Base-by-base conservation (phyloP, 2,888 invertebrate genomes). In the Philereme transversata region DNA sequence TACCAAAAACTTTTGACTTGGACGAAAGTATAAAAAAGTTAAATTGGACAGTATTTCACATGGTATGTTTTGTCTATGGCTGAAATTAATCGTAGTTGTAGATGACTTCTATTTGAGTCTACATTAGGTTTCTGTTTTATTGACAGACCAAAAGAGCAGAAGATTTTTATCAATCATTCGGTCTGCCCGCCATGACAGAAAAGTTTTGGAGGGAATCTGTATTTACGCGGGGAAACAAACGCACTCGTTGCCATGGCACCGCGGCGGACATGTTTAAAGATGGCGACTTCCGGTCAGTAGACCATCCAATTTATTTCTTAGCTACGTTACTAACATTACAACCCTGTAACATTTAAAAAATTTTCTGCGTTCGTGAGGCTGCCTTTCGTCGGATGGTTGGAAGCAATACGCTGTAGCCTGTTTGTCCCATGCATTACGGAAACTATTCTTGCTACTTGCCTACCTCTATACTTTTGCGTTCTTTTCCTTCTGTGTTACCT, bases 211-310 rank as follows among this genome's bases (percentile, higher is more conserved):
- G 86, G 51, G 82, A 93, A 66, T 95, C 95, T 0, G 82, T 93
- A 34, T 93, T 94, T 64, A 62, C 72, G 53, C 73, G 78, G 44
- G 68, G 68, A 59, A 81, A 75, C 3, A 72, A 70, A 22, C 62
- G 71, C 22, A 84, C 84, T 0, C 85, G 91, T 9, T 97, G 96
- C 76, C 95, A 96, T 72, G 96, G 96, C 6, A 93, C 95, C 0
- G 96, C 96, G 1, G 95, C 95, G 0, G 95, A 96, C 78, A 95
- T 96, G 94, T 96, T 93, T 69, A 84, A 88, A 70, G 78, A 86
- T 62, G 92, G 93, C 68, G 96, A 96, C 78, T 95, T 93, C 77
- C 92, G 96, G 96, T 95, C 69, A 72, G 65, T 69, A 57, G 4
- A 43, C 8, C 35, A 46, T 33, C 5, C 7, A 36, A 33, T 10